These are phyloP conservation scores for Hoplostethus atlanticus DNA, from an alignment of 2,797 vertebrate species.

Conservation along the genomic window DNA sequence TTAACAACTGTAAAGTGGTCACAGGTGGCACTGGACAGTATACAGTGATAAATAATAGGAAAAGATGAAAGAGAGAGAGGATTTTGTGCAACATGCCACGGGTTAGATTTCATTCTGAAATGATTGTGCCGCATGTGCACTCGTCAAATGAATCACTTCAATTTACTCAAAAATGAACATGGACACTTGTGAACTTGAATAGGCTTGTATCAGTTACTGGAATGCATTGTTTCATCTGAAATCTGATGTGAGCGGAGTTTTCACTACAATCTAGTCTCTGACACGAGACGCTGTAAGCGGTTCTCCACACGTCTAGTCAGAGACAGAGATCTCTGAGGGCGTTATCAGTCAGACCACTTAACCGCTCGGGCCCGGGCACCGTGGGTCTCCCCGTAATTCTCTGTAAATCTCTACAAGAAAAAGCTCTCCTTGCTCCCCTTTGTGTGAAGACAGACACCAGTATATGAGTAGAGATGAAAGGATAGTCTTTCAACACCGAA, in stretches of 20 bases:
- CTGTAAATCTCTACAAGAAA: slow-evolving; percentile 72
- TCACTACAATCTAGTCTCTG: slow-evolving; percentile 39
- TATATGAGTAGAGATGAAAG: slow-evolving; percentile 76
- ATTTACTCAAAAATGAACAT: no score
- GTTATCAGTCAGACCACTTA: slow-evolving; percentile 75
- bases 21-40: background rate
- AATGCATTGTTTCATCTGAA: slow-evolving; percentile 22
- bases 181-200: background rate
- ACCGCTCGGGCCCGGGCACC: slow-evolving; percentile 45
- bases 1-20: no score
- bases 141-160: background rate
- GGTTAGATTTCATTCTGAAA: background rate
- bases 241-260: slow-evolving; percentile 16
- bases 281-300: slow-evolving; percentile 34
- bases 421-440: slow-evolving; percentile 58
- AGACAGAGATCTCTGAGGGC: slow-evolving; percentile 63
- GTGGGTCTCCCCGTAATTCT: slow-evolving; percentile 52
- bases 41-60: background rate
- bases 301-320: slow-evolving; percentile 47
- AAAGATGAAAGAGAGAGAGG: background rate
- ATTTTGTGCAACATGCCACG: no score
- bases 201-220: background rate
- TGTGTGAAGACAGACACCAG: slow-evolving; percentile 72
- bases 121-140: no score
- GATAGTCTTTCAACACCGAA: slow-evolving; percentile 71